Conservation (phyloP, 1,140 invertebrate species). For the Polyergus mexicanus region DNA sequence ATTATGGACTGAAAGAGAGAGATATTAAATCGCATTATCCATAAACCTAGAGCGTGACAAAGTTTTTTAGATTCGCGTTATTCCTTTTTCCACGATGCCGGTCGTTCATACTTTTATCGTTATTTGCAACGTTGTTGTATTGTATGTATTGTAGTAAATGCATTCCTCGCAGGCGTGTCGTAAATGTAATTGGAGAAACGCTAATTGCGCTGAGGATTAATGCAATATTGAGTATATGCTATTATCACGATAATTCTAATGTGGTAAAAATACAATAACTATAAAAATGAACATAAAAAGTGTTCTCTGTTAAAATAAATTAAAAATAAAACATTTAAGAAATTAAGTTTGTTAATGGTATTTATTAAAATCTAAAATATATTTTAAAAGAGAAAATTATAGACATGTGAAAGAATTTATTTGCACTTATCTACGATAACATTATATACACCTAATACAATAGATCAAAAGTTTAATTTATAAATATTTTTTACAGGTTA, state of each 20-base stretch:
- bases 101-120: conserved; percentile 32
- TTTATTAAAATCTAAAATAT: neutral
- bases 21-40: neutral
- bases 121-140: conserved; percentile 31
- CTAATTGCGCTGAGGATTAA: conserved; percentile 30
- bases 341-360: neutral
- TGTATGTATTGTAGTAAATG: neutral
- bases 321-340: neutral
- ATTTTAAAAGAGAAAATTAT: neutral
- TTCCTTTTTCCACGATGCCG: conserved; percentile 22
- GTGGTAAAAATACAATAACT: neutral
- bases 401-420: neutral
- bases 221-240: neutral
- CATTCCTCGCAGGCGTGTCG: conserved; percentile 11
- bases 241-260: neutral
- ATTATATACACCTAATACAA: neutral
- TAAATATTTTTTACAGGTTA: neutral
- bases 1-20: neutral
- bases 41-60: conserved; percentile 23
- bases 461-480: conserved; percentile 1
- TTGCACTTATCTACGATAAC: neutral
- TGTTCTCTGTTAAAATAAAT: neutral
- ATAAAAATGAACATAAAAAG: no score
- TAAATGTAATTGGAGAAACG: conserved; percentile 24
- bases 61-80: neutral